Conservation (phyloP, 2,888 invertebrate species). For the Phaonia tiefii region DNA sequence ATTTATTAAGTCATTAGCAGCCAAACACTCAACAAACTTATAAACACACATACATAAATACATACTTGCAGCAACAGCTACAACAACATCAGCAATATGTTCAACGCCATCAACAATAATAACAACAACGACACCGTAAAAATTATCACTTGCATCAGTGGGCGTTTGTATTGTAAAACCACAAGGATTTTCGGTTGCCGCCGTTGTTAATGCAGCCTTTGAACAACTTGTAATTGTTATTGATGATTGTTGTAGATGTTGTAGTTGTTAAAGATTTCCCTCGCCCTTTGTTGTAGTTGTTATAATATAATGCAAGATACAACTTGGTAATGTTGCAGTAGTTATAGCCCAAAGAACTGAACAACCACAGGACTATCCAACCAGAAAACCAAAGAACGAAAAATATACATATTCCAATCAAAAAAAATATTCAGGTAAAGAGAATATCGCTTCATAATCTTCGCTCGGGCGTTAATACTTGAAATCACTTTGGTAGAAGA, state of each 20-base stretch:
- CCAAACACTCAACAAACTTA: constrained; percentile 44
- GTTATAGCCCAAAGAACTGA: constrained; percentile 18
- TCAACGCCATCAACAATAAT: constrained; percentile 38
- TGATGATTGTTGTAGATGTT: constrained; percentile 71
- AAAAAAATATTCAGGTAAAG: constrained; percentile 1
- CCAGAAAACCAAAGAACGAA: not conserved
- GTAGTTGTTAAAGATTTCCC: constrained; percentile 16
- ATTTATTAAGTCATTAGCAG: constrained; percentile 80
- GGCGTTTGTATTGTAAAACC: constrained; percentile 63
- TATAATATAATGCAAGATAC: not conserved
- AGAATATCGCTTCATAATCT: constrained; percentile 13
- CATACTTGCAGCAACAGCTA: constrained; percentile 41
- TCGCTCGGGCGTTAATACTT: constrained; percentile 9
- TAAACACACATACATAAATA: constrained; percentile 36
- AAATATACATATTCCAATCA: constrained; percentile 17
- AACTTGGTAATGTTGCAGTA: not conserved
- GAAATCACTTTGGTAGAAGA: not conserved
- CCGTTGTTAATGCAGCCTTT: constrained; percentile 68
- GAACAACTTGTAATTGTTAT: constrained; percentile 79
- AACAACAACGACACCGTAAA: constrained; percentile 4
- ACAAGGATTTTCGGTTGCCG: constrained; percentile 62
- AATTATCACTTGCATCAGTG: constrained; percentile 58
- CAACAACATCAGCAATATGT: constrained; percentile 44
- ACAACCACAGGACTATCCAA: not conserved
- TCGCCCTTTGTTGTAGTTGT: not conserved